Evolutionary conservation across 1,140 invertebrate species (phyloP).

Genomic region (Polypedilum pembai): DNA sequence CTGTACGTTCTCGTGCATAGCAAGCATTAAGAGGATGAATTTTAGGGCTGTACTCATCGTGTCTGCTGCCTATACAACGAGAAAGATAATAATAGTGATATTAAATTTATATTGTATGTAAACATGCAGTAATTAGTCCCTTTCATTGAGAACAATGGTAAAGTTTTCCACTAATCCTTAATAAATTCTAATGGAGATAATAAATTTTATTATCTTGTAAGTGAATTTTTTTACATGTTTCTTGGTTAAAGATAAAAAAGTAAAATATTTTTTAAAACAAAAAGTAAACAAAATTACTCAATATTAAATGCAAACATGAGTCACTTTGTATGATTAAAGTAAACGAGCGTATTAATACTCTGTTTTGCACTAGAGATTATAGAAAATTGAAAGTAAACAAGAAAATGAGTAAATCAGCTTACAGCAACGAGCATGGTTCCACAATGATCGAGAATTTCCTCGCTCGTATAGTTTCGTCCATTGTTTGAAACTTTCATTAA

Average conservation of each 20-base stretch:
- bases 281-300: not conserved
- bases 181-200: not conserved
- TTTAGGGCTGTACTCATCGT: constrained; percentile 23
- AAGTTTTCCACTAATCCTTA: not conserved
- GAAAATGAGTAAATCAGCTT: not conserved
- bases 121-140: not conserved
- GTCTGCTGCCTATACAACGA: not conserved
- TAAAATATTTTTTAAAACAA: not conserved
- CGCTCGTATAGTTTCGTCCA: not conserved
- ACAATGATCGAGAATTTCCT: not conserved
- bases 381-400: not conserved
- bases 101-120: not conserved
- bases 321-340: not conserved
- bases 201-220: not conserved
- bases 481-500: not conserved
- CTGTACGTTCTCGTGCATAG: constrained; percentile 19
- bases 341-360: not conserved
- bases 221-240: not conserved
- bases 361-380: not conserved
- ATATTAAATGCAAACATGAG: not conserved
- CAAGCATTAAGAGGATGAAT: constrained; percentile 4
- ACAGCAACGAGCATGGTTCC: constrained; percentile 10
- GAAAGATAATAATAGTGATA: not conserved
- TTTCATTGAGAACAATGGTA: not conserved
- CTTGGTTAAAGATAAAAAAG: not conserved